Evolutionary conservation across 1,140 invertebrate species (phyloP).

Genomic region (Neodiprion fabricii): DNA sequence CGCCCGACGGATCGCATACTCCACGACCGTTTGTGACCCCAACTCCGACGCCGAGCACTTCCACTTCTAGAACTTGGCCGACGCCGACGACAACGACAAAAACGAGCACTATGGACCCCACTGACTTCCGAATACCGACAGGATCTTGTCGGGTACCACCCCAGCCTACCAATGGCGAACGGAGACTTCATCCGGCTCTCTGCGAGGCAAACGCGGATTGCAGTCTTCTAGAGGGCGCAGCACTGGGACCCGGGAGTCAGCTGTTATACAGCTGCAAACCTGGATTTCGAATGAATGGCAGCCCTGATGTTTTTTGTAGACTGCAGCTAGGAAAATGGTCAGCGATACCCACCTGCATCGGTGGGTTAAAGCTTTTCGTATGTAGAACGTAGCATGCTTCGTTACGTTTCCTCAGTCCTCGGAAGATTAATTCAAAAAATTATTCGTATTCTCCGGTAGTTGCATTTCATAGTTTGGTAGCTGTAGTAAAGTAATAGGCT

Average conservation of each 20-base stretch:
- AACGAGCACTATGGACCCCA: neutral
- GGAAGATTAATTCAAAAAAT: no score
- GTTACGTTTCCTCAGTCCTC: no score
- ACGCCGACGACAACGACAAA: no score
- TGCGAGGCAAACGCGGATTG: constrained; percentile 38
- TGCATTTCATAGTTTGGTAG: no score
- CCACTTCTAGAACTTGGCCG: no score
- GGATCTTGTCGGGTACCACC: constrained; percentile 39
- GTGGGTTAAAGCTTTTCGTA: constrained; percentile 31
- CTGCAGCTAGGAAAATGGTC: constrained; percentile 42
- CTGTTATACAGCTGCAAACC: constrained; percentile 47
- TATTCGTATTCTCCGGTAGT: no score
- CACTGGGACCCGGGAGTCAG: constrained; percentile 40
- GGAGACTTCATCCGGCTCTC: constrained; percentile 42
- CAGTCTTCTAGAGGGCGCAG: constrained; percentile 16
- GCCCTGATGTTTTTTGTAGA: constrained; percentile 41
- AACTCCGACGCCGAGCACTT: no score
- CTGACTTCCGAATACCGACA: neutral
- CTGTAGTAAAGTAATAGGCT: no score
- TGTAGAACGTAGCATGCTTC: neutral
- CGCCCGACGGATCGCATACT: no score
- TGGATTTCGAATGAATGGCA: constrained; percentile 42
- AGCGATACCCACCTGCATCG: constrained; percentile 43
- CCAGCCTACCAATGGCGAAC: constrained; percentile 46
- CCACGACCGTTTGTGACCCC: no score